These are phyloP conservation scores for Stenopsyche tienmushanensis DNA, from an alignment of 1,140 invertebrate species.

Conservation along the genomic window DNA sequence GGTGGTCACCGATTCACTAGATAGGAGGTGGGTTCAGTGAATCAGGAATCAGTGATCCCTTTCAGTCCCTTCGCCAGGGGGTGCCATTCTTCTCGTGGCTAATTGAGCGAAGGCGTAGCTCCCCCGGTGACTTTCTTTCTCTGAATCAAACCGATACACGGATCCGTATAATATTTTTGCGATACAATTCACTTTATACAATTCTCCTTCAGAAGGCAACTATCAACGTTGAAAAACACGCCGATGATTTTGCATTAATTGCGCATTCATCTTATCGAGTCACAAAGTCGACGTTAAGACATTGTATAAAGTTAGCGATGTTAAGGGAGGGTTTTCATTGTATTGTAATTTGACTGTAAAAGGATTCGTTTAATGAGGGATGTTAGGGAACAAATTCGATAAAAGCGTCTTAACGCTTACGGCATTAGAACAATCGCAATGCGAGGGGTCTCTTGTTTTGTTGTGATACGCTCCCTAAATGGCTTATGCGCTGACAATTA, in stretches of 20 bases:
- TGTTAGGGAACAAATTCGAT: conserved; percentile 13
- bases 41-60: conserved; percentile 26
- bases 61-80: conserved; percentile 2
- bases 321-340: too few species aligned
- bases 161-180: background rate
- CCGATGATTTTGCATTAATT: background rate
- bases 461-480: conserved; percentile 39
- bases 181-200: conserved; percentile 24
- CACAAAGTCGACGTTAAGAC: conserved; percentile 23
- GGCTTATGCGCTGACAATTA: conserved; percentile 41
- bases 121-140: conserved; percentile 1
- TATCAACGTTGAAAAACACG: background rate
- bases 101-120: conserved; percentile 40
- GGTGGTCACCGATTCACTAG: conserved; percentile 34
- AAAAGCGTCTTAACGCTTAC: conserved; percentile 13
- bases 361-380: too few species aligned
- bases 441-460: conserved; percentile 35
- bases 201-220: too few species aligned
- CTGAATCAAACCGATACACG: conserved; percentile 1
- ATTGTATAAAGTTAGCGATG: conserved; percentile 26
- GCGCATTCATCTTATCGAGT: conserved; percentile 2
- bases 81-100: conserved; percentile 40
- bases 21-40: conserved; percentile 23
- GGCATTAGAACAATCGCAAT: conserved; percentile 5
- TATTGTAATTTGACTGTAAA: too few species aligned